Base-by-base conservation (phyloP, 2,113 vertebrate genomes). In the Sphyrna mokarran region DNA sequence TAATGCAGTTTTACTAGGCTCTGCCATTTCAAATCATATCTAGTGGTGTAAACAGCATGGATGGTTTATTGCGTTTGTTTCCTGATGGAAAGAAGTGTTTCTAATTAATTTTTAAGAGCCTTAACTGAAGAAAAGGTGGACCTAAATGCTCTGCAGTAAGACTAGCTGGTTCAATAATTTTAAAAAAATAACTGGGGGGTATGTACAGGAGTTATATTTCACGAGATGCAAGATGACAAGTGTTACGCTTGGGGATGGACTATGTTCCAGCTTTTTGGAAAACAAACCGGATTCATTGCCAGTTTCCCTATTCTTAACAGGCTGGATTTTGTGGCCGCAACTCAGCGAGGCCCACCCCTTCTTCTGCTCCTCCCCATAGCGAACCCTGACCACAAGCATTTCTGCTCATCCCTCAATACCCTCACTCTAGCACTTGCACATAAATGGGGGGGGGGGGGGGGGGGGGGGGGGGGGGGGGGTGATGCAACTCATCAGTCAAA, bases 1-100 rank as follows among this genome's bases (percentile, higher is more conserved):
- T 96, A 96, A 97, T 96, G 96, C 96, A 66, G 96, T 95, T 97
- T 96, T 96, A 96, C 95, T 95, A 96, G 96, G 96, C 96, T 95
- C 94, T 95, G 94, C 94, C 94, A 72, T 95, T 95, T 95, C 94
- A 95, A 95, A 76, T 95, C 94, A 95, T 72, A 95, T 94, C 94
- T 40, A 72, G 94, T 70, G 40, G 94, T 29, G 26, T 48, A 76
- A 70, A 43, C 69, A 72, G 69, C 94, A 72, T 33, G 94, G 68
- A 76, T 95, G 94, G 22, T 72, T 95, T 95, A 95, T 72, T 95
- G 68, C 48, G 23, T 72, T 95, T 72, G 94, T 70, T 72, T 72
- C 26, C 26, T 48, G 69, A 95, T 72, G 23, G 69, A 95, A 95
- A 26, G 40, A 95, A 72, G 40, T 72, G 40, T 43, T 95, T 61